Evolutionary conservation across 2,113 vertebrate species (phyloP), one percentile per base, ranked within the genome.

Genomic region (Galemys pyrenaicus): DNA sequence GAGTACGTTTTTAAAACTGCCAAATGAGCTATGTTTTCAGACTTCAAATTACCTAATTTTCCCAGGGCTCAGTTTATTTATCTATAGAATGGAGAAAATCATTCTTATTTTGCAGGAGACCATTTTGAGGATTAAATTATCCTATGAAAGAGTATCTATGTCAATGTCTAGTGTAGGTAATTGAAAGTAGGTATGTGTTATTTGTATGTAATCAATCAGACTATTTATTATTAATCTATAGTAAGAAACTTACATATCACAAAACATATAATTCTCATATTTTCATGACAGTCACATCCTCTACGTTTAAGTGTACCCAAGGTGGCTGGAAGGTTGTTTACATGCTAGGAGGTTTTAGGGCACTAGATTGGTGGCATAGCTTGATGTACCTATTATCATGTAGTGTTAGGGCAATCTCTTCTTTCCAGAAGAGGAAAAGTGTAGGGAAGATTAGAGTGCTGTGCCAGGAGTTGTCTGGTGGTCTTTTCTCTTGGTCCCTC

Each of bases 201-300:
- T 84, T 82, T 88, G 49, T 46, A 4, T 92, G 26, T 35, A 39
- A 90, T 70, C 17, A 54, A 62, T 78, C 19, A 74, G 22, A 49
- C 68, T 74, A 15, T 74, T 86, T 73, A 77, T 92, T 54, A 24
- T 79, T 39, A 85, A 94, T 22, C 15, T 87, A 37, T 20, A 92
- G 5, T 77, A 20, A 46, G 39, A 89, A 93, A 75, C 19, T 51
- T 74, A 51, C 78, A 30, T 83, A 35, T 39, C 28, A 51, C 39
- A 75, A 35, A 70, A 56, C 6, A 19, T 2, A 56, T n/a, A 11
- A 5, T 67, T 17, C 1, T 41, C 16, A 4, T 70, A 56, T 74
- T 78, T 86, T 93, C 9, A 35, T 64, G 17, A 51, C 56, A 78
- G 49, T 77, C 30, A 26, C 10, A 62, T n/a, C 56, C 10, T 62